Evolutionary conservation across 2,888 invertebrate genomes (phyloP).

Genomic region (Plusia festucae): DNA sequence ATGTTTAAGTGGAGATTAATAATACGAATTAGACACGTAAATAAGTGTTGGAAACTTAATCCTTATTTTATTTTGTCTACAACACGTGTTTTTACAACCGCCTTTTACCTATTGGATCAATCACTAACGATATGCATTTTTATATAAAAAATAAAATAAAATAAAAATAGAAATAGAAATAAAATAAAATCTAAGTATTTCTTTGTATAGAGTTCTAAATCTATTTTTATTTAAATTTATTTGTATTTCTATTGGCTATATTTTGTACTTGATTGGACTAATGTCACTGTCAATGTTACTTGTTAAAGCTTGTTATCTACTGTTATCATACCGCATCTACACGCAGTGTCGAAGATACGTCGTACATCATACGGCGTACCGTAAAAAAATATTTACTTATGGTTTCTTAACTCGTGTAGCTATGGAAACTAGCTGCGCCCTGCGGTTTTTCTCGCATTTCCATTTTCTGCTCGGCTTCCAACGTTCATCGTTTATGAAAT

Average conservation of each 20-base stretch:
- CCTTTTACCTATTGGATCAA: background rate
- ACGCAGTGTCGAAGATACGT: background rate
- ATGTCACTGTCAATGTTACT: background rate
- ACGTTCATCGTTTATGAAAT: too few relatives aligned
- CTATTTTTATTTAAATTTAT: background rate
- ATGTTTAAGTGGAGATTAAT: background rate
- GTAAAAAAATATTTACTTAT: background rate
- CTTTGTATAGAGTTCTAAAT: too few relatives aligned
- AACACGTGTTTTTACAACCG: background rate
- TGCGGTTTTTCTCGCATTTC: background rate
- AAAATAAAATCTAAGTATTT: too few relatives aligned
- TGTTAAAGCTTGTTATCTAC: background rate
- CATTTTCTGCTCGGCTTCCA: too few relatives aligned
- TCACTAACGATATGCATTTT: too few relatives aligned
- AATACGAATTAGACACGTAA: background rate
- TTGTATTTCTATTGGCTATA: background rate
- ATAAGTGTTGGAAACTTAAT: background rate
- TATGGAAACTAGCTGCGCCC: background rate
- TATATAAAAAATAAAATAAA: too few relatives aligned
- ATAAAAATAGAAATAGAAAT: too few relatives aligned
- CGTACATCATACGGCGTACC: too few relatives aligned
- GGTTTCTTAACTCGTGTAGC: background rate
- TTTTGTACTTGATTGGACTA: background rate
- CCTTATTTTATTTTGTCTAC: background rate
- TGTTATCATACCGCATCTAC: background rate